A percentile compares a stretch with the other conserved stretches of the same genome.
Evolutionary conservation across 2,888 invertebrate species (phyloP).

Genomic region (Pachydiplax longipennis): DNA sequence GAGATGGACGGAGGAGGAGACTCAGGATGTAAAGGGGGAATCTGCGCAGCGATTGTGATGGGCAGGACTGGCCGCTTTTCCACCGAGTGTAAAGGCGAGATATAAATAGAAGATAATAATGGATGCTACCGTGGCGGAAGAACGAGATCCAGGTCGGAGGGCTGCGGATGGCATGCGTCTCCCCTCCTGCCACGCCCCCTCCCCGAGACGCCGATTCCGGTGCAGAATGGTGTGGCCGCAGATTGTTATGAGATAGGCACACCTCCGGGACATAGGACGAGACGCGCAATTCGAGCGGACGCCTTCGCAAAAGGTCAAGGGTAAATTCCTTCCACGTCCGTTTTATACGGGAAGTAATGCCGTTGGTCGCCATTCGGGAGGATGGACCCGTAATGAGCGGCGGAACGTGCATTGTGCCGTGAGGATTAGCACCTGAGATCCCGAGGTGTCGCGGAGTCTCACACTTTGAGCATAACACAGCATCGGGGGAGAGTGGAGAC

Average conservation of each 20-base stretch:
- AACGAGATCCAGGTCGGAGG: slow-evolving; percentile 27
- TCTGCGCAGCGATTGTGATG: neutral
- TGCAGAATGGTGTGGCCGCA: neutral
- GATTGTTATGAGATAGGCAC: slow-evolving; percentile 16
- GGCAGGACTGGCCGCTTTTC: neutral
- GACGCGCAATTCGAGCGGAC: slow-evolving; percentile 17
- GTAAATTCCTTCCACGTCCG: slow-evolving; percentile 20
- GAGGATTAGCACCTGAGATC: neutral
- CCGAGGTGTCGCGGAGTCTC: neutral
- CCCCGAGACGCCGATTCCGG: slow-evolving; percentile 12
- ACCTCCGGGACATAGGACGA: neutral
- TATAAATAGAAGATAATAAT: slow-evolving; percentile 37
- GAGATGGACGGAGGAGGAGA: neutral
- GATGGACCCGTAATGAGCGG: neutral
- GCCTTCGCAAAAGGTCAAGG: slow-evolving; percentile 27
- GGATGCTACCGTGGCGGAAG: slow-evolving; percentile 4
- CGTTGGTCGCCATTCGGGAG: neutral
- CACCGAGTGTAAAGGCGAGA: neutral
- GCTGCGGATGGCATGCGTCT: neutral
- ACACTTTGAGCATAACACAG: no score
- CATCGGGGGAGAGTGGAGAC: no score
- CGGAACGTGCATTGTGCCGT: neutral
- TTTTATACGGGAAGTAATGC: slow-evolving; percentile 6
- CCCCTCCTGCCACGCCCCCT: neutral
- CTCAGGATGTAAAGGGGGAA: neutral